Base-by-base conservation (phyloP, 2,113 vertebrate genomes). In the Noctilio leporinus region DNA sequence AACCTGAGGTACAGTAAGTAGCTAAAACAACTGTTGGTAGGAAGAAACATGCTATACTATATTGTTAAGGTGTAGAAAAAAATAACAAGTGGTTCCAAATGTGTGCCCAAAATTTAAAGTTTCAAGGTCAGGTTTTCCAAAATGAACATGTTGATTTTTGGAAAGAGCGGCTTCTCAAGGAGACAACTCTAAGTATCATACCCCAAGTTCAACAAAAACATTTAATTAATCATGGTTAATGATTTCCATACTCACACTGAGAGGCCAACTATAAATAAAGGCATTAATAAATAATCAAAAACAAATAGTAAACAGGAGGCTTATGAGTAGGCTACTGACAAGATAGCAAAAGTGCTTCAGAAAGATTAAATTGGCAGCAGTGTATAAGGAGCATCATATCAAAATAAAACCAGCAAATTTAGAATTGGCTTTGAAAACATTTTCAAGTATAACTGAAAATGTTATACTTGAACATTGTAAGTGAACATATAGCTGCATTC, bases 361-460 rank as follows among this genome's bases (percentile, higher is more conserved):
- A 73, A 96, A 64, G 45, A 75, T 76, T 93, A 81, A 7, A 57
- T 38, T 57, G 14, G 35, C 9, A 10, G 14, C 28, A 92, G 4
- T 26, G 77, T 22, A 30, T 38, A 82, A 49, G n/a, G 51, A 47
- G 3, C 45, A 92, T 38, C n/a, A 26, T 22, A 87, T 35, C 40
- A 2, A 65, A 78, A 73, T 82, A 86, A 94, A 86, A 81, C 12
- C 16, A 53, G 15, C 47, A 92, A 19, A 70, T 59, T 47, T 65
- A 75, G n/a, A 94, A 92, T 33, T 92, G 72, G 28, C 17, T 73
- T 82, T 82, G 49, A 86, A 92, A 86, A 59, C n/a, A 86, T 83
- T 85, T 96, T 89, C 64, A 90, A 53, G 7, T 69, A 51, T 24
- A 92, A 65, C 24, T 65, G 77, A 51, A 91, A 94, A 45, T 10